phyloP scores from a whole-genome alignment of 2,113 vertebrate genomes.

The Terrapene triunguis region DNA sequence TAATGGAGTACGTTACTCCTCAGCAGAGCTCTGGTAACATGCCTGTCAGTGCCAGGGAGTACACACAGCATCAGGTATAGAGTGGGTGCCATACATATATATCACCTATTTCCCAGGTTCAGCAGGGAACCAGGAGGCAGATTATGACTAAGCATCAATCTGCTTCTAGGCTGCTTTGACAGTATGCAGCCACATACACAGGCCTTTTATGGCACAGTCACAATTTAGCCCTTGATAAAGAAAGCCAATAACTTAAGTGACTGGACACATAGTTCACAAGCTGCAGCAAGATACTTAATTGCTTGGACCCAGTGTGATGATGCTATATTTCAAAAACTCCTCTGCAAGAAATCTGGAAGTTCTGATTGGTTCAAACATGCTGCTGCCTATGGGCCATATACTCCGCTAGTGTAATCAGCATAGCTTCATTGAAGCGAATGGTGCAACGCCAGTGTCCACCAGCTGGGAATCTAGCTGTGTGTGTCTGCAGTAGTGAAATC shows the following conservation, averaged over 20 bases:
- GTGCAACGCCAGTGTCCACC: not conserved
- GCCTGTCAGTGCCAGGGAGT: not conserved
- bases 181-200: fast-evolving
- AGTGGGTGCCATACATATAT: not conserved
- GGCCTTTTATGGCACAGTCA: not conserved
- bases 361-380: not conserved
- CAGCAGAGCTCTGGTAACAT: not conserved
- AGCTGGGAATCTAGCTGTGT: not conserved
- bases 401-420: not conserved
- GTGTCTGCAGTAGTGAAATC: fast-evolving
- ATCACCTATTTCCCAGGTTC: not conserved
- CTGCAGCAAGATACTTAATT: not conserved
- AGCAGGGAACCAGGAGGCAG: not conserved
- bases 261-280: not conserved
- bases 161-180: not conserved
- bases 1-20: not conserved
- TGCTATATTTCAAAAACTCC: not conserved
- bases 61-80: not conserved
- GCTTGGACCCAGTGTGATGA: not conserved
- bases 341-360: not conserved
- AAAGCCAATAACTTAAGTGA: not conserved
- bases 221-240: not conserved
- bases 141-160: not conserved
- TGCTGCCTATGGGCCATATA: not conserved
- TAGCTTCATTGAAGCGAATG: not conserved